Conservation (phyloP, 1,140 invertebrate species). For the Ostrea edulis region DNA sequence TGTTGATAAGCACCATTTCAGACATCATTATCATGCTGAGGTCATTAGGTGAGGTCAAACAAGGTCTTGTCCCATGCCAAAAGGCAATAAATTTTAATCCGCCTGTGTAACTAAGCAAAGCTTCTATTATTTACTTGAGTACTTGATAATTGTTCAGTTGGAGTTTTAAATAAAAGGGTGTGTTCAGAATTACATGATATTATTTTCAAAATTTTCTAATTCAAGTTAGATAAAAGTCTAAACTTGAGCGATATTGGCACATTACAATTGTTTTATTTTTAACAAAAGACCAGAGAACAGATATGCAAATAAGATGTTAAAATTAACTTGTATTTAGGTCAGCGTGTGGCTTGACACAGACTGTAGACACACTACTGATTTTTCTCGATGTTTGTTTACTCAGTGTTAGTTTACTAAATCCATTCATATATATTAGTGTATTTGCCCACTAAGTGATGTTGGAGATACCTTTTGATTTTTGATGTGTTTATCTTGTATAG, state of each 20-base stretch:
- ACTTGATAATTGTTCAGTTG: conserved; percentile 2
- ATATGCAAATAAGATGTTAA: conserved; percentile 30
- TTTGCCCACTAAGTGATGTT: background rate
- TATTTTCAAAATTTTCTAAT: background rate
- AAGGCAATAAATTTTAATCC: conserved; percentile 33
- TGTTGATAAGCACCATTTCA: conserved; percentile 30
- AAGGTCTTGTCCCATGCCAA: conserved; percentile 28
- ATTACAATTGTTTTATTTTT: background rate
- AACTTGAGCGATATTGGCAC: background rate
- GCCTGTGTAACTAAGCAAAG: conserved; percentile 8
- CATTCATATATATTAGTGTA: background rate
- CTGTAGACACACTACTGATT: background rate
- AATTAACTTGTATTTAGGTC: conserved; percentile 36
- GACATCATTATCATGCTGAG: conserved; percentile 33
- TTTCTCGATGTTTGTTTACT: conserved; percentile 11
- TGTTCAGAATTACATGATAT: background rate
- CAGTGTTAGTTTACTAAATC: background rate
- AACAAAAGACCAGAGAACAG: conserved; percentile 7
- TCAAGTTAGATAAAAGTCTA: background rate
- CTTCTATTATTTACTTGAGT: conserved; percentile 1
- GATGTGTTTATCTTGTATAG: background rate
- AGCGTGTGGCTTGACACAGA: conserved; percentile 8
- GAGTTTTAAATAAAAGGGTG: conserved; percentile 20
- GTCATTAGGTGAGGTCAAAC: conserved; percentile 23
- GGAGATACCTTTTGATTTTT: conserved; percentile 14